Percentiles rank a stretch among this genome's conserved stretches.
phyloP scores from a whole-genome alignment of 2,113 vertebrate genomes.

The Polypterus bichir region DNA sequence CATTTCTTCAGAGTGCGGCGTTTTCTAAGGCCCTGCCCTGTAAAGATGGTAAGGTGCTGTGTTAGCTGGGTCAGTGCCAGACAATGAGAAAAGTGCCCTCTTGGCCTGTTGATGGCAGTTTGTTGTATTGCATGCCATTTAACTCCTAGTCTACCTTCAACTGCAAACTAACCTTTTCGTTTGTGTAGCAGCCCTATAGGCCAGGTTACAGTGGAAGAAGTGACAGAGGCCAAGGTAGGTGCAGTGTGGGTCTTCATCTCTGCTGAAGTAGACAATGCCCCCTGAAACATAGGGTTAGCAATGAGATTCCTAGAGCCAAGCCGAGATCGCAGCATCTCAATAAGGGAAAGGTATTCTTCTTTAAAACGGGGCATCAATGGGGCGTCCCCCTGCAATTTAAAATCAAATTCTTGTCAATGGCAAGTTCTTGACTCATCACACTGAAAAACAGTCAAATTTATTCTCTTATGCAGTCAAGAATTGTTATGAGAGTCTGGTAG shows the following conservation, averaged over 20 bases:
- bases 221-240: background rate
- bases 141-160: too few species aligned
- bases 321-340: conserved; percentile 39
- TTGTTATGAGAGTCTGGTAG: too few species aligned
- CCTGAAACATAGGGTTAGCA: background rate
- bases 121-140: too few species aligned
- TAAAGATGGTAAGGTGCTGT: background rate
- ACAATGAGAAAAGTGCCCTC: background rate
- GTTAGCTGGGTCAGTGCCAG: background rate
- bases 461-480: too few species aligned
- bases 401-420: conserved; percentile 1
- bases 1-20: conserved; percentile 39
- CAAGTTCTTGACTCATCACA: too few species aligned
- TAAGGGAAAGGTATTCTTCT: conserved; percentile 39
- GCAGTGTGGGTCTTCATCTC: too few species aligned
- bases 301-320: conserved; percentile 23
- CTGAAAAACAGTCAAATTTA: too few species aligned
- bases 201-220: too few species aligned
- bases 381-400: conserved; percentile 32
- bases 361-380: conserved; percentile 42
- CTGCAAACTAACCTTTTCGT: too few species aligned
- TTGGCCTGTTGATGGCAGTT: too few species aligned
- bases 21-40: conserved; percentile 27
- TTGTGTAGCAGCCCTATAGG: too few species aligned
- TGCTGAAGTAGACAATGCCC: background rate